These are phyloP conservation scores for Noctilio leporinus DNA, from an alignment of 2,113 vertebrate species.

Conservation along the genomic window DNA sequence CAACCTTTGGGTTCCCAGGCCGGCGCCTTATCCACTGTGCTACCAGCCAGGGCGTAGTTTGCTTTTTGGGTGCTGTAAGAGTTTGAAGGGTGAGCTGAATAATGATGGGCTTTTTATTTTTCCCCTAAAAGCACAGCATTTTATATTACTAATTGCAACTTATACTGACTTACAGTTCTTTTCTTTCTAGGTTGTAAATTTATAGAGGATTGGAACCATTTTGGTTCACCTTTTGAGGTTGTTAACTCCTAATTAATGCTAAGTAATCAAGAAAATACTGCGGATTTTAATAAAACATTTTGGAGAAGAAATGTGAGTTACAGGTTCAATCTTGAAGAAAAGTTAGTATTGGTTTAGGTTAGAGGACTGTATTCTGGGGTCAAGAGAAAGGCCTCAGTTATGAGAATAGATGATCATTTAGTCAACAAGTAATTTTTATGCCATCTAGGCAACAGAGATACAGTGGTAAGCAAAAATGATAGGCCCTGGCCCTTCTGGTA, in stretches of 20 bases:
- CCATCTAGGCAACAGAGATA: neutral
- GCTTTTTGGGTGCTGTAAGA: neutral
- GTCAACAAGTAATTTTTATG: neutral
- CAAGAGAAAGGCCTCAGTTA: neutral
- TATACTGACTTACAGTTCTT: neutral
- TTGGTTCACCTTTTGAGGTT: neutral
- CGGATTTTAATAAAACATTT: neutral
- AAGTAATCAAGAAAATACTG: constrained; percentile 1
- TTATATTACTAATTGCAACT: neutral
- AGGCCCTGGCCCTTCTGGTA: neutral
- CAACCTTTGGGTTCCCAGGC: too few species aligned
- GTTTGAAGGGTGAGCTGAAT: neutral
- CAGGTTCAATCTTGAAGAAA: constrained; percentile 2
- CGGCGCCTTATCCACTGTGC: too few species aligned
- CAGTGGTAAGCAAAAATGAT: neutral
- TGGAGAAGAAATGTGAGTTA: neutral
- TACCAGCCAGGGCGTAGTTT: too few species aligned
- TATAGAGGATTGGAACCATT: neutral
- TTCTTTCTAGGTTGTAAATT: neutral
- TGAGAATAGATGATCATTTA: neutral
- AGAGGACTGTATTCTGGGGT: neutral
- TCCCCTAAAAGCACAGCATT: neutral
- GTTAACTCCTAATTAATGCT: neutral
- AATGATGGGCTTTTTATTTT: neutral
- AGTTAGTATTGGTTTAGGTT: neutral